Evolutionary conservation across 2,888 invertebrate genomes (phyloP), one percentile per base, ranked within the genome.

Genomic region (Limnephilus lunatus): DNA sequence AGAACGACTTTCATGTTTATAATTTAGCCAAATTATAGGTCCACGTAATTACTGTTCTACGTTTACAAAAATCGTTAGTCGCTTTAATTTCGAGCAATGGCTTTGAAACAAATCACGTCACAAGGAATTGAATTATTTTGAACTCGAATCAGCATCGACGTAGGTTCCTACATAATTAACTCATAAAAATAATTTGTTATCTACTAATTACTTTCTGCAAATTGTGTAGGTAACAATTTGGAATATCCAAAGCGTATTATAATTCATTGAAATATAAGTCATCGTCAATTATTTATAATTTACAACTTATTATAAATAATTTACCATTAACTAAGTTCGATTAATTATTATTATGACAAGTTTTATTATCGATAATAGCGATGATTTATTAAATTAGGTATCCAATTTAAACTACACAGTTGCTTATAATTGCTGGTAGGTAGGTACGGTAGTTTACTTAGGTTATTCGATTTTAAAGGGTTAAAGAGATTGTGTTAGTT

Each of bases 11-110:
- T 39, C 86, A 87, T 82, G 90, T 90, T 90, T 30, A 85, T 91
- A 91, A 89, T 91, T 91, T 91, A 39, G 44, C 68, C 88, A 91
- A 91, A 91, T 89, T 91, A 91, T 53, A 89, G 91, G 83, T 32
- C 35, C 9, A 35, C 12, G 89, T 91, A 89, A 91, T 91, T 91
- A 88, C 83, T 68, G 39, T 89, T 91, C 81, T 19, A 68, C 48
- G 83, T 91, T 89, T 48, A 80, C 89, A 53, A 83, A 91, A 83
- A 82, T 89, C 91, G 89, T 91, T 91, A 91, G n/a, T 31, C 39
- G 25, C 30, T 81, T 44, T 89, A 32, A 80, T 81, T 89, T 81
- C 44, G 32, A 11, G 32, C 35, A 85, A n/a, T 85, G 85, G 85
- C 39, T 39, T n/a, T 35, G 39, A 35, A 85, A 39, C 32, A 32